phyloP scores from a whole-genome alignment of 1,140 invertebrate genomes.

The Harpegnathos saltator region DNA sequence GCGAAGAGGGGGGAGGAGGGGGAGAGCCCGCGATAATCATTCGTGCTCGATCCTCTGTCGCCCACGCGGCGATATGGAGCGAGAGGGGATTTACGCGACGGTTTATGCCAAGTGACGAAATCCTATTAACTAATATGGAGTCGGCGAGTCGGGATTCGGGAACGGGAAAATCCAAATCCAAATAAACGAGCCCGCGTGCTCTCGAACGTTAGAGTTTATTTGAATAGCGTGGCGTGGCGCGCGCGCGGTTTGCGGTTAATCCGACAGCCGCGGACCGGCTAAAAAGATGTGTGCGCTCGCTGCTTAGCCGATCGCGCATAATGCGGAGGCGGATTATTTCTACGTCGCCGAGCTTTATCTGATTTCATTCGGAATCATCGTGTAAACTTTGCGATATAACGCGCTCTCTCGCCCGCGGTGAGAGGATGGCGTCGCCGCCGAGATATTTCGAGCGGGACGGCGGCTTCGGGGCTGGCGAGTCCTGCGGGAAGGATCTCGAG shows the following conservation, averaged over 20 bases:
- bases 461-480: too few relatives aligned
- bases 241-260: too few relatives aligned
- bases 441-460: slow-evolving; percentile 32
- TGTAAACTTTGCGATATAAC: not conserved
- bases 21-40: not conserved
- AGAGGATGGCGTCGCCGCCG: not conserved
- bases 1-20: too few relatives aligned
- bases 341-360: not conserved
- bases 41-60: slow-evolving; percentile 7
- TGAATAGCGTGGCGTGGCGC: not conserved
- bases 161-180: not conserved
- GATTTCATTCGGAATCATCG: slow-evolving; percentile 25
- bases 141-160: slow-evolving; percentile 4
- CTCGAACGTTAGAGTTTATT: slow-evolving; percentile 5
- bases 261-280: too few relatives aligned
- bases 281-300: not conserved
- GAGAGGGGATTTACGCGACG: not conserved
- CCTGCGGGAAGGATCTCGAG: too few relatives aligned
- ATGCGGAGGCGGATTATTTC: not conserved
- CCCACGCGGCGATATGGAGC: slow-evolving; percentile 4
- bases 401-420: too few relatives aligned
- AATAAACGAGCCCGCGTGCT: not conserved
- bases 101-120: slow-evolving; percentile 10
- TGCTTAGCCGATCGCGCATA: not conserved
- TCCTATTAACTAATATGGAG: not conserved